Conservation (phyloP, 2,113 vertebrate genomes). For the Acinonyx jubatus region DNA sequence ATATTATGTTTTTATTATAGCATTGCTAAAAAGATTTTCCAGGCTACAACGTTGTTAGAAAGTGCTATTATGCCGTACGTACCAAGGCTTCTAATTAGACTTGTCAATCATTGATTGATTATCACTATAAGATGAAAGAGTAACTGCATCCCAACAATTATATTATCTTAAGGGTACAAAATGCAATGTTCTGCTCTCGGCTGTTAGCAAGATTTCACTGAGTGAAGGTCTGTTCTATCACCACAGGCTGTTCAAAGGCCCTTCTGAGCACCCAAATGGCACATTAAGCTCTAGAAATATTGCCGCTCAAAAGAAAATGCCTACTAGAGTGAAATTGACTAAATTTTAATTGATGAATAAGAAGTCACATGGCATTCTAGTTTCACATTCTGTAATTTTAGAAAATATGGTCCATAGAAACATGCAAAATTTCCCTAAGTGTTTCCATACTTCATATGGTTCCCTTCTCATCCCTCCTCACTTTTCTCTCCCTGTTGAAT, state of each 20-base stretch:
- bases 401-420: not conserved
- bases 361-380: not conserved
- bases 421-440: not conserved
- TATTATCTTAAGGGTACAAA: constrained; percentile 83
- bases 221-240: constrained; percentile 74
- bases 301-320: constrained; percentile 57
- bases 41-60: constrained; percentile 76
- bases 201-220: constrained; percentile 83
- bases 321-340: constrained; percentile 42
- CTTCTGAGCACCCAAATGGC: constrained; percentile 76
- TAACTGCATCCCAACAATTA: constrained; percentile 79
- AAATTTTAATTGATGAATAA: constrained; percentile 61
- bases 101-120: constrained; percentile 87
- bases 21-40: constrained; percentile 75
- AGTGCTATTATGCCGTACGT: constrained; percentile 76
- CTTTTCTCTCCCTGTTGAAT: not conserved
- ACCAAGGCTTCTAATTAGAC: constrained; percentile 86
- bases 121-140: constrained; percentile 75
- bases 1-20: constrained; percentile 51
- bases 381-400: not conserved
- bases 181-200: constrained; percentile 74
- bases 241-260: constrained; percentile 78
- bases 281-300: constrained; percentile 68
- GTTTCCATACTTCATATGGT: not conserved
- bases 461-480: not conserved